Evolutionary conservation across 1,140 invertebrate species (phyloP).

Genomic region (Drosophila carrolli): DNA sequence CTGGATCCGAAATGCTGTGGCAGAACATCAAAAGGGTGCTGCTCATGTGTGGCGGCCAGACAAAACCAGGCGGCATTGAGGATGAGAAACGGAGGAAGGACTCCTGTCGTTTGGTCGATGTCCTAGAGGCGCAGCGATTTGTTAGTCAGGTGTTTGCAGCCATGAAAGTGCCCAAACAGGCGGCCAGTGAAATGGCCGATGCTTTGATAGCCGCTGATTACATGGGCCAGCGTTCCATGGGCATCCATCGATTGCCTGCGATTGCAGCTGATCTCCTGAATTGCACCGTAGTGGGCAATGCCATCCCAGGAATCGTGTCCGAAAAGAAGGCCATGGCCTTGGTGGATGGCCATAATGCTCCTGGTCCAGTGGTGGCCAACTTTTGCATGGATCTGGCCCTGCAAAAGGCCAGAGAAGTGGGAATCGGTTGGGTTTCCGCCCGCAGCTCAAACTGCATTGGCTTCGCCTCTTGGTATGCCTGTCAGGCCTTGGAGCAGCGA

Average conservation of each 20-base stretch:
- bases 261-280: conserved; percentile 44
- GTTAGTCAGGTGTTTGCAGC: conserved; percentile 47
- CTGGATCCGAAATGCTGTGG: conserved; percentile 11
- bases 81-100: neutral
- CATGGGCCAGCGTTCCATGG: conserved; percentile 95
- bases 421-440: conserved; percentile 93
- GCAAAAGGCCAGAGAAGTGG: conserved; percentile 91
- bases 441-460: conserved; percentile 85
- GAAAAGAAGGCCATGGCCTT: conserved; percentile 90
- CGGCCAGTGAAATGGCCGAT: conserved; percentile 89
- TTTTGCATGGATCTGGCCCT: conserved; percentile 95
- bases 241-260: conserved; percentile 83
- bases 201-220: conserved; percentile 92
- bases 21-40: conserved; percentile 40
- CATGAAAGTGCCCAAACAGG: conserved; percentile 60
- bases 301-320: conserved; percentile 87
- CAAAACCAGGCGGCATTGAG: neutral
- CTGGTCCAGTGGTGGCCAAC: conserved; percentile 94
- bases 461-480: conserved; percentile 94
- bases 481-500: conserved; percentile 90
- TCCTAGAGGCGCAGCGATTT: conserved; percentile 48
- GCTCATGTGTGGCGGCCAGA: conserved; percentile 14
- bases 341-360: conserved; percentile 92
- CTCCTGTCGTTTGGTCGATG: conserved; percentile 11
- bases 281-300: conserved; percentile 56